Percentiles rank a stretch among this genome's conserved stretches.
Evolutionary conservation across 2,797 vertebrate species (phyloP).

Genomic region (Aeoliscus strigatus): DNA sequence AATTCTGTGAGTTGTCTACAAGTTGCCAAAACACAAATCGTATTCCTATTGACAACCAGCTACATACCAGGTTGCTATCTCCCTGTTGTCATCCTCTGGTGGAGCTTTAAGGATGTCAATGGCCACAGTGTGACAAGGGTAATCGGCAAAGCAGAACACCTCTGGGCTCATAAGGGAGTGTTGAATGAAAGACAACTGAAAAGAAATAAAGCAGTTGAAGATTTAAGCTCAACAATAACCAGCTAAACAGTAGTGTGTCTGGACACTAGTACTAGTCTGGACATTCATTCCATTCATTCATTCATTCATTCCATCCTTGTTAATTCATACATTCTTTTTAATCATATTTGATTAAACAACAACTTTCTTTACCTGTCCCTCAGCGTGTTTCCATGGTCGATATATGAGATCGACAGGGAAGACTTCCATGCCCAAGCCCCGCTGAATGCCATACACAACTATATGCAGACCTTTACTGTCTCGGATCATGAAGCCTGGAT

Average conservation of each 20-base stretch:
- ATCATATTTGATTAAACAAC: no score
- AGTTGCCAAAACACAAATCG: no score
- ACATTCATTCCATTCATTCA: not conserved
- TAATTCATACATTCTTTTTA: no score
- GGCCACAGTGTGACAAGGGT: conserved; percentile 92
- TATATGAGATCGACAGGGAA: conserved; percentile 98
- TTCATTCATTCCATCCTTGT: not conserved
- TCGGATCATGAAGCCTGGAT: conserved; percentile 92
- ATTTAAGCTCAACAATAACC: not conserved
- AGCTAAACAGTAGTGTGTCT: not conserved
- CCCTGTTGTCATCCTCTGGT: conserved; percentile 98
- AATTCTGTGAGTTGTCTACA: no score
- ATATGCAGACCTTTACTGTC: conserved; percentile 97
- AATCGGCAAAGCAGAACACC: conserved; percentile 98
- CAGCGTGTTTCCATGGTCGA: conserved; percentile 97
- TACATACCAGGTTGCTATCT: conserved; percentile 94
- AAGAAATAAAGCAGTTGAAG: not conserved
- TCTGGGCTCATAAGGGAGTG: conserved; percentile 97
- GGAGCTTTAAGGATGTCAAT: conserved; percentile 98
- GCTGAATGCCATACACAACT: conserved; percentile 94
- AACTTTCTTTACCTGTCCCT: conserved; percentile 91
- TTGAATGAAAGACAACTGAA: conserved; percentile 96
- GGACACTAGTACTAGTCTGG: conserved; percentile 5
- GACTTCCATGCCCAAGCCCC: conserved; percentile 92
- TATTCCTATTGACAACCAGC: no score